Evolutionary conservation across 2,888 invertebrate species (phyloP).

Genomic region (Dolichopus griseipennis): DNA sequence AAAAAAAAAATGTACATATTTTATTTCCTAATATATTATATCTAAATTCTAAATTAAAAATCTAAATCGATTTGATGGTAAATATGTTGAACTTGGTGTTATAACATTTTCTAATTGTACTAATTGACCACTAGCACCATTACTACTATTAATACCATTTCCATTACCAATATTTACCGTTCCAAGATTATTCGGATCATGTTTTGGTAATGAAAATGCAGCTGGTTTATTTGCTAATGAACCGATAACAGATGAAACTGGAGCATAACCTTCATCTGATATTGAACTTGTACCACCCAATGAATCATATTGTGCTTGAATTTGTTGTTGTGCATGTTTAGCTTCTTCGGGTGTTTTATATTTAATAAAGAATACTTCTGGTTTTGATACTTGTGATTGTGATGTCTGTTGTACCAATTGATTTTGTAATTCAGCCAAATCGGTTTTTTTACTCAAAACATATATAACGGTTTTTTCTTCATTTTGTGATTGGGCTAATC

Average conservation of each 20-base stretch:
- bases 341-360: slow-evolving; percentile 42
- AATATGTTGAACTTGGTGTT: background rate
- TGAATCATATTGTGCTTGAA: slow-evolving; percentile 39
- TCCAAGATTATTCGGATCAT: background rate
- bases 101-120: background rate
- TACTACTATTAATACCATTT: background rate
- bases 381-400: slow-evolving; percentile 31
- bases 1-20: too few relatives aligned
- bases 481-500: slow-evolving; percentile 32
- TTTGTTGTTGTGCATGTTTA: slow-evolving; percentile 37
- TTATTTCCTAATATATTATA: too few relatives aligned
- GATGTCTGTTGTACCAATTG: slow-evolving; percentile 56
- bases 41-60: background rate
- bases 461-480: slow-evolving; percentile 43
- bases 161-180: too few relatives aligned
- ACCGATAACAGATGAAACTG: slow-evolving; percentile 31
- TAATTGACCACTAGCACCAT: background rate
- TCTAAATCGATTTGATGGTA: slow-evolving; percentile 1
- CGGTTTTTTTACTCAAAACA: slow-evolving; percentile 40
- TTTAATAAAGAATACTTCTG: slow-evolving; percentile 43
- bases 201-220: background rate
- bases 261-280: slow-evolving; percentile 39
- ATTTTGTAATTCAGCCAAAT: slow-evolving; percentile 44
- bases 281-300: slow-evolving; percentile 38
- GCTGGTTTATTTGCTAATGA: slow-evolving; percentile 24